Evolutionary conservation across 2,113 vertebrate genomes (phyloP).

Genomic region (Puma concolor): DNA sequence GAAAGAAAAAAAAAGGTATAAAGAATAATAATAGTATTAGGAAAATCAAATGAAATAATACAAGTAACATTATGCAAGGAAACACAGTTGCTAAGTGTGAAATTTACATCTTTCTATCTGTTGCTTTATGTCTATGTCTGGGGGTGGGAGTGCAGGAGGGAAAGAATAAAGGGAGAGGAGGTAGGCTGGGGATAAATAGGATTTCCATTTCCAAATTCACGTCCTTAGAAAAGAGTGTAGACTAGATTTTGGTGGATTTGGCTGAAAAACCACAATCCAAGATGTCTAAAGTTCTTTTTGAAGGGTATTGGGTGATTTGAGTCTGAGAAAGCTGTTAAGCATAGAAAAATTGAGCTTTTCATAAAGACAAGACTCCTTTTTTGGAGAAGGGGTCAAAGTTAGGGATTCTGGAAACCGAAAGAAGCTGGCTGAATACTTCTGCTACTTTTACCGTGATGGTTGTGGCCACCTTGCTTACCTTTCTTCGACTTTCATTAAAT

Average conservation of each 20-base stretch:
- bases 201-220: background rate
- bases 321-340: background rate
- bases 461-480: fast-evolving
- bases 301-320: background rate
- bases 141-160: no score
- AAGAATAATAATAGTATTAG: background rate
- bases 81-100: background rate
- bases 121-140: background rate
- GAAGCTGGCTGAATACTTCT: background rate
- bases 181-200: background rate
- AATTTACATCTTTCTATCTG: background rate
- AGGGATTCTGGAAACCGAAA: background rate
- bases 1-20: background rate
- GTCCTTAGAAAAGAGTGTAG: background rate
- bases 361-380: background rate
- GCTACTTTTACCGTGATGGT: background rate
- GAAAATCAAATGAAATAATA: background rate
- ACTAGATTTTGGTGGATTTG: background rate
- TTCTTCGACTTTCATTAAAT: background rate
- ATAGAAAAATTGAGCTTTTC: background rate
- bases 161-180: background rate
- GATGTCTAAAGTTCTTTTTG: background rate
- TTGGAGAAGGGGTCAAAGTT: background rate
- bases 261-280: background rate
- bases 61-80: background rate